Percentiles rank a stretch among this genome's conserved stretches.
Evolutionary conservation across 1,140 invertebrate genomes (phyloP).

Genomic region (Rhagoletis pomonella): DNA sequence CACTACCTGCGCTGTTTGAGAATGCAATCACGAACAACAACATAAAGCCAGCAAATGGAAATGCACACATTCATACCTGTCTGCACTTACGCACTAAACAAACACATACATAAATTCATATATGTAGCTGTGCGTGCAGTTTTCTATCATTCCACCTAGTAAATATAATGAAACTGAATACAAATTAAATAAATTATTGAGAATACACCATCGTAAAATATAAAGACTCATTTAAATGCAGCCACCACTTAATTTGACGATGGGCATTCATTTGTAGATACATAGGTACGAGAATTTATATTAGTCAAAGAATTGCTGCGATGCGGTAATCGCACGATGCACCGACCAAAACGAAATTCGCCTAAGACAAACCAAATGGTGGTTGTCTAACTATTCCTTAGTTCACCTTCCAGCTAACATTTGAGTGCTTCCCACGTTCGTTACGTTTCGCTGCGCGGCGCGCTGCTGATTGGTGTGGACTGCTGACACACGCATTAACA

Average conservation of each 20-base stretch:
- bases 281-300: neutral
- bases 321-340: constrained; percentile 14
- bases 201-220: constrained; percentile 48
- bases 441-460: constrained; percentile 68
- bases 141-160: neutral
- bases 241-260: neutral
- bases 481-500: constrained; percentile 8
- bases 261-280: neutral
- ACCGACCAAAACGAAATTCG: neutral
- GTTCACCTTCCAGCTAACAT: constrained; percentile 12
- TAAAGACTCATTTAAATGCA: constrained; percentile 51
- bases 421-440: constrained; percentile 68
- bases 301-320: constrained; percentile 1
- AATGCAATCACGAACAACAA: neutral
- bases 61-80: neutral
- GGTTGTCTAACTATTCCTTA: neutral
- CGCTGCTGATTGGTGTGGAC: constrained; percentile 1
- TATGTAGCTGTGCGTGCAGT: neutral
- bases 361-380: neutral
- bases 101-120: neutral
- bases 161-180: constrained; percentile 36
- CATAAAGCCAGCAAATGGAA: neutral
- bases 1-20: neutral
- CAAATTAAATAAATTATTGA: constrained; percentile 52
- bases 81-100: too few relatives aligned